These are phyloP conservation scores for Acanthopleura granulata DNA, from an alignment of 2,888 invertebrate species.

Conservation along the genomic window DNA sequence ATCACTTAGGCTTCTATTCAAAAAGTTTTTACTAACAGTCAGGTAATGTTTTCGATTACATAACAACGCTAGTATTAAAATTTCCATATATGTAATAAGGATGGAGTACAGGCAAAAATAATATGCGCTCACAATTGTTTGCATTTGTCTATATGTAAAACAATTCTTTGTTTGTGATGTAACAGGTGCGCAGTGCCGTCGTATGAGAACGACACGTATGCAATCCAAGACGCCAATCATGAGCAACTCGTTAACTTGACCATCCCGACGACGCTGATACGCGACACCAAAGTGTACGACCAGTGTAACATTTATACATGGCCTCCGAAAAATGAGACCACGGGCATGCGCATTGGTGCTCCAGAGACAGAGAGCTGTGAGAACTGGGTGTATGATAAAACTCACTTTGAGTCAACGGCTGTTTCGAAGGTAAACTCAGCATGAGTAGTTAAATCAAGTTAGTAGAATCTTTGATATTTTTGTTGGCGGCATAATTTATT, in stretches of 20 bases:
- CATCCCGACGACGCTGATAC: neutral
- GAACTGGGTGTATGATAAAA: slow-evolving; percentile 18
- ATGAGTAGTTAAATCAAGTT: too few species aligned
- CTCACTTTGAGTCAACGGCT: slow-evolving; percentile 1
- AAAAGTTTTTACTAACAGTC: too few species aligned
- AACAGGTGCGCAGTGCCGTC: neutral
- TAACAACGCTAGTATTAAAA: too few species aligned
- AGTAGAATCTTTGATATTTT: too few species aligned
- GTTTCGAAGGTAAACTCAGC: slow-evolving; percentile 6
- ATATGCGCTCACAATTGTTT: too few species aligned
- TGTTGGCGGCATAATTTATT: too few species aligned
- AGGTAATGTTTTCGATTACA: too few species aligned
- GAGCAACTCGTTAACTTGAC: neutral
- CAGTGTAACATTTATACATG: neutral
- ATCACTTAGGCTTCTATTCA: too few species aligned
- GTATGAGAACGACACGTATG: neutral
- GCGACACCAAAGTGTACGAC: neutral
- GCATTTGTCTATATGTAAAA: too few species aligned
- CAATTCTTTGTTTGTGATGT: neutral
- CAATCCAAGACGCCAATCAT: neutral
- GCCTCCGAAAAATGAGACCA: neutral
- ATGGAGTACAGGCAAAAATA: too few species aligned
- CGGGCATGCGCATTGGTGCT: neutral
- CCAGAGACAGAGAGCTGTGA: neutral
- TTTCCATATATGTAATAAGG: too few species aligned